Evolutionary conservation across 1,140 invertebrate genomes (phyloP), one percentile per base, ranked within the genome.

Genomic region (Maniola jurtina): DNA sequence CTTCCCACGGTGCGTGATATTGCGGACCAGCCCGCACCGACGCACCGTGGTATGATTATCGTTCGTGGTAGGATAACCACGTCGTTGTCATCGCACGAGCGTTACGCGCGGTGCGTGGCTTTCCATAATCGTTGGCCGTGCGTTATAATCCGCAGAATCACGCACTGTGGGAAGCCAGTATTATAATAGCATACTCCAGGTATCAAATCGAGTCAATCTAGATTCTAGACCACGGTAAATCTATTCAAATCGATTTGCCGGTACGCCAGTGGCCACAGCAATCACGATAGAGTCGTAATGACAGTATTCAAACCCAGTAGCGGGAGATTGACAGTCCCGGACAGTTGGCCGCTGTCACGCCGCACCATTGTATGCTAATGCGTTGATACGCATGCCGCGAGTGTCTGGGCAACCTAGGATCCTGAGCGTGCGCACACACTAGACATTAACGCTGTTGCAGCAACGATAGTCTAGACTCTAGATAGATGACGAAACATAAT

Each of bases 311-410:
- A 65, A 50, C 56, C 64, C 56, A 54, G 64, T 59, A 65, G 64
- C 64, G 64, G 6, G 56, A 52, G 64, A 58, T 59, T 65, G 64
- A 60, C 60, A 61, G 47, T 40, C 40, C n/a, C 45, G 64, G 64
- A 65, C 56, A 38, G 36, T 61, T 61, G 45, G 13, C 15, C 13
- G 33, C 36, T 40, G 60, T 52, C 34, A 59, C 64, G 57, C 38
- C 58, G 47, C 35, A 35, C 57, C 36, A 65, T 65, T 65, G 64
- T 65, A 65, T 65, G 64, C n/a, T 59, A 65, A 65, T 65, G 47
- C 33, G 9, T 5, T 45, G 36, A 59, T 61, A 61, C 60, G 60
- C 60, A 61, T 54, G 64, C 63, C 35, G 40, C 56, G 47, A 64
- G 56, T 57, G 62, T 60, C 56, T 60, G 58, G 63, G 42, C 16